phyloP scores from a whole-genome alignment of 2,888 invertebrate genomes.

The Carcina quercana region DNA sequence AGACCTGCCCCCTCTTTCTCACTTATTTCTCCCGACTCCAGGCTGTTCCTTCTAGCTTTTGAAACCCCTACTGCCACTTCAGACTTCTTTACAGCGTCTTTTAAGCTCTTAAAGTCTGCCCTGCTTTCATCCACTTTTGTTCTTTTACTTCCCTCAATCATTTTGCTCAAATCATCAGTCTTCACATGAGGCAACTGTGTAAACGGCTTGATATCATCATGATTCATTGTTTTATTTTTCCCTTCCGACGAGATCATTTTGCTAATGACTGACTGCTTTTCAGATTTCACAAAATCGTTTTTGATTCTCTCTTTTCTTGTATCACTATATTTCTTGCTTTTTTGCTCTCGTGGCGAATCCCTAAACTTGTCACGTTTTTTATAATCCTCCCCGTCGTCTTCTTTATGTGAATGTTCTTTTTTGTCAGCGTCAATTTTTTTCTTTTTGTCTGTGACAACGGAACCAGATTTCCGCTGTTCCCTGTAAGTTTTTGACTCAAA shows the following conservation, averaged over 20 bases:
- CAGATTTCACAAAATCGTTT: slow-evolving; percentile 45
- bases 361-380: slow-evolving; percentile 57
- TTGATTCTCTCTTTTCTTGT: slow-evolving; percentile 62
- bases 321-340: slow-evolving; percentile 67
- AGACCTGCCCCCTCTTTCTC: slow-evolving; percentile 49
- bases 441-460: slow-evolving; percentile 56
- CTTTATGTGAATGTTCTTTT: slow-evolving; percentile 50
- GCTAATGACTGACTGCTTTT: slow-evolving; percentile 50
- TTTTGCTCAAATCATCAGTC: slow-evolving; percentile 61
- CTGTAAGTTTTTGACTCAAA: slow-evolving; percentile 60
- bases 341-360: slow-evolving; percentile 60
- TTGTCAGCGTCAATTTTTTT: slow-evolving; percentile 60
- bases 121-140: slow-evolving; percentile 42
- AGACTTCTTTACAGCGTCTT: slow-evolving; percentile 37
- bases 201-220: slow-evolving; percentile 66
- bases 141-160: slow-evolving; percentile 60
- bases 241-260: slow-evolving; percentile 51
- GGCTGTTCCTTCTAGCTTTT: slow-evolving; percentile 51
- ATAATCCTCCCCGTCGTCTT: slow-evolving; percentile 57
- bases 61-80: slow-evolving; percentile 24
- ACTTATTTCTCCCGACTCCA: slow-evolving; percentile 47
- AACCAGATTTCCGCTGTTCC: slow-evolving; percentile 49
- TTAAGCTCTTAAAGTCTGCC: slow-evolving; percentile 20
- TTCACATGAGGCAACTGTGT: slow-evolving; percentile 68
- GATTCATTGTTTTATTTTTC: slow-evolving; percentile 49